A percentile compares a stretch with the other conserved stretches of the same genome.
phyloP scores from a whole-genome alignment of 2,888 invertebrate species.

The Aelia acuminata region DNA sequence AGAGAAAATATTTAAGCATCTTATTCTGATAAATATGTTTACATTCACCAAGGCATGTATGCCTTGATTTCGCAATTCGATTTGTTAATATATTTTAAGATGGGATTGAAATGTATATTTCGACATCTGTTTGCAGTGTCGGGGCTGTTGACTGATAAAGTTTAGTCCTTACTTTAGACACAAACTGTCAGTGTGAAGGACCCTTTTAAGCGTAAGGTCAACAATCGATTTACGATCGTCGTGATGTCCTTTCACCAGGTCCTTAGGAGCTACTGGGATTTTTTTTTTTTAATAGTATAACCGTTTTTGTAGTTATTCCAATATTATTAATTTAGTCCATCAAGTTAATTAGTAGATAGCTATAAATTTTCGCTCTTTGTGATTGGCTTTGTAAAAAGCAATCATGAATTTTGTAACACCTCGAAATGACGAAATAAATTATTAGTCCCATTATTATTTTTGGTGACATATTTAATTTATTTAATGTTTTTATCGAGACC shows the following conservation, averaged over 20 bases:
- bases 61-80: neutral
- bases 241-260: conserved; percentile 1
- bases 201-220: conserved; percentile 4
- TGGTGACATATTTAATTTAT: too few species aligned
- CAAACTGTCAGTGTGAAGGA: neutral
- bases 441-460: too few species aligned
- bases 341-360: too few species aligned
- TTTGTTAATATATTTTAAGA: neutral
- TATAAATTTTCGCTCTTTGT: too few species aligned
- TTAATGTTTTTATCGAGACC: too few species aligned
- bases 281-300: neutral
- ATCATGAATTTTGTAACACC: too few species aligned
- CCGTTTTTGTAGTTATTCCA: neutral
- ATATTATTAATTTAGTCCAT: neutral
- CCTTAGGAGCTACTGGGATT: neutral
- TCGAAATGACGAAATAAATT: too few species aligned
- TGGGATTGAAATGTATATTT: neutral
- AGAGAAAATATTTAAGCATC: too few species aligned
- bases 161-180: neutral
- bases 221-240: neutral
- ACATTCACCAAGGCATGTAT: neutral
- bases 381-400: too few species aligned
- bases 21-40: neutral
- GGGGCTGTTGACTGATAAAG: neutral
- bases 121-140: neutral